Evolutionary conservation across 35 echinoderm and acorn worm genomes (phyloP).

Genomic region (Eucidaris tribuloides): DNA sequence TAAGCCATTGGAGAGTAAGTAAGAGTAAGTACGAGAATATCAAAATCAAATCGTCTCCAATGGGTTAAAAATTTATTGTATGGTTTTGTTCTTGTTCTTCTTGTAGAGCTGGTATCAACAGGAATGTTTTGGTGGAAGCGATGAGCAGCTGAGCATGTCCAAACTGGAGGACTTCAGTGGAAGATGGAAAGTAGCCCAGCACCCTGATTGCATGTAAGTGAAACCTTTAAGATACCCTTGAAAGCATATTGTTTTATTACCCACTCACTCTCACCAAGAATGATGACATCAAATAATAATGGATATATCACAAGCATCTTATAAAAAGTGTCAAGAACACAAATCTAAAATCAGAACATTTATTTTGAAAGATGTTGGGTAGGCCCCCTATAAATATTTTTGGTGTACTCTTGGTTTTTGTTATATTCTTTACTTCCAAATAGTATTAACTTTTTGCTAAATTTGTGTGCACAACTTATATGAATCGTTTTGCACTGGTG

Average conservation of each 20-base stretch:
- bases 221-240: too few species aligned
- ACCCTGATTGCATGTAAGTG: conserved; percentile 56
- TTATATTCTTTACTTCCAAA: too few species aligned
- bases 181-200: conserved; percentile 42
- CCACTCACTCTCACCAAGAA: background rate
- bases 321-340: background rate
- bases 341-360: background rate
- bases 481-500: too few species aligned
- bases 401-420: too few species aligned
- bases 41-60: too few species aligned
- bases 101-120: conserved; percentile 48
- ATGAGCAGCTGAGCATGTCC: conserved; percentile 37
- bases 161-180: conserved; percentile 52
- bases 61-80: too few species aligned
- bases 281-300: background rate
- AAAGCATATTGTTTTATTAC: background rate
- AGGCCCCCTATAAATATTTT: background rate
- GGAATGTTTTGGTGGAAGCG: conserved; percentile 38
- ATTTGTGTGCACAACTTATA: too few species aligned
- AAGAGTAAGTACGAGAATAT: too few species aligned
- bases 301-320: too few species aligned
- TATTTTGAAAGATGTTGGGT: background rate
- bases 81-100: background rate
- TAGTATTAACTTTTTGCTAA: too few species aligned
- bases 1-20: too few species aligned